Evolutionary conservation across 1,140 invertebrate species (phyloP).

Genomic region (Aphelinus certus): DNA sequence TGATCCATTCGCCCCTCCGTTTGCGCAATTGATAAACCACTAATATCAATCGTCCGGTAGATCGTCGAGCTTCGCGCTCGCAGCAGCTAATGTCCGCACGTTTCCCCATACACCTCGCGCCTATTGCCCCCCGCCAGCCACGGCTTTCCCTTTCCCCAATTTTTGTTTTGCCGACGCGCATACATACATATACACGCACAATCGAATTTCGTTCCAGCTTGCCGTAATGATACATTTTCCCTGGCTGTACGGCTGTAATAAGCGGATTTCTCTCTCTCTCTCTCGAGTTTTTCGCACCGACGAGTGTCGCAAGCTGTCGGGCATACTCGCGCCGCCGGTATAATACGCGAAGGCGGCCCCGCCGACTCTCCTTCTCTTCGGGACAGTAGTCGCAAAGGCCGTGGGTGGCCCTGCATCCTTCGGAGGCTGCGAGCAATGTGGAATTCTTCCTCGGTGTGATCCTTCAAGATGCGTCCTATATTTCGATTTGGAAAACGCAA

Average conservation of each 20-base stretch:
- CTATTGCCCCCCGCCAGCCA: too few relatives aligned
- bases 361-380: too few relatives aligned
- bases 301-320: conserved; percentile 53
- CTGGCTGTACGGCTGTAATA: conserved; percentile 44
- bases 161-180: not conserved
- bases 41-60: too few relatives aligned
- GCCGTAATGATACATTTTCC: conserved; percentile 48
- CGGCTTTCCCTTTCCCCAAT: conserved; percentile 34
- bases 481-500: too few relatives aligned
- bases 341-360: conserved; percentile 29
- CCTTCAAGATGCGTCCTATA: too few relatives aligned
- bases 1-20: too few relatives aligned
- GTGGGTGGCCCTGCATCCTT: not conserved
- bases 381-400: not conserved
- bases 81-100: not conserved
- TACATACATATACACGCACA: not conserved
- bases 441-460: too few relatives aligned
- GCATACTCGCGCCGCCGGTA: conserved; percentile 18
- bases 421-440: too few relatives aligned
- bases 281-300: conserved; percentile 47
- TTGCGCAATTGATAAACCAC: too few relatives aligned
- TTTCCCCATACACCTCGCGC: not conserved
- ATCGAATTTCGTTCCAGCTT: too few relatives aligned
- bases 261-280: conserved; percentile 41
- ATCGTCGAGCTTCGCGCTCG: too few relatives aligned